phyloP scores from a whole-genome alignment of 2,797 vertebrate species.

The Schizopygopsis pylzovi region DNA sequence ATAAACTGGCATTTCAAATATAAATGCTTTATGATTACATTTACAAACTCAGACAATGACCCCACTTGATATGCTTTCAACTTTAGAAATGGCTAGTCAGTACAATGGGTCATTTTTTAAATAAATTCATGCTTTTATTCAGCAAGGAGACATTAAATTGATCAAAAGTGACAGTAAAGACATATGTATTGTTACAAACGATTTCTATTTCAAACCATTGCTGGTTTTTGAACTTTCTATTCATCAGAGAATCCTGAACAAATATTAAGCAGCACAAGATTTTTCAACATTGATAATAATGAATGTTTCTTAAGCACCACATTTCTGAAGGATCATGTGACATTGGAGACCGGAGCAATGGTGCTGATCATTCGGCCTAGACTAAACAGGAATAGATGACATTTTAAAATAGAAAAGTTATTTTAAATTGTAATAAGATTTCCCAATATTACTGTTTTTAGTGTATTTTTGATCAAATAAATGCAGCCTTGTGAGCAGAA shows the following conservation, averaged over 20 bases:
- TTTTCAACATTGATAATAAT: neutral
- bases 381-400: neutral
- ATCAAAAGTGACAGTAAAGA: no score
- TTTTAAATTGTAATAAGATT: neutral
- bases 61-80: neutral
- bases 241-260: neutral
- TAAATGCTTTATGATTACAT: neutral
- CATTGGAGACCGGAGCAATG: neutral
- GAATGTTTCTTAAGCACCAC: neutral
- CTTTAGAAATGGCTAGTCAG: neutral
- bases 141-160: no score
- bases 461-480: constrained; percentile 15
- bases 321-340: neutral
- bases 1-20: neutral
- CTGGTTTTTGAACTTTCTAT: neutral
- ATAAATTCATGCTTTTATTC: no score
- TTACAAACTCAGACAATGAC: constrained; percentile 5
- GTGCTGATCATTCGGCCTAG: neutral
- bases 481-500: neutral
- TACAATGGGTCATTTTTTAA: neutral
- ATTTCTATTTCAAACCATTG: no score
- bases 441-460: neutral
- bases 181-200: no score
- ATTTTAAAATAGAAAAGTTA: neutral
- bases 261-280: neutral